Percentiles rank a stretch among this genome's conserved stretches.
phyloP scores from a whole-genome alignment of 2,113 vertebrate genomes.

The Vireo altiloquus region DNA sequence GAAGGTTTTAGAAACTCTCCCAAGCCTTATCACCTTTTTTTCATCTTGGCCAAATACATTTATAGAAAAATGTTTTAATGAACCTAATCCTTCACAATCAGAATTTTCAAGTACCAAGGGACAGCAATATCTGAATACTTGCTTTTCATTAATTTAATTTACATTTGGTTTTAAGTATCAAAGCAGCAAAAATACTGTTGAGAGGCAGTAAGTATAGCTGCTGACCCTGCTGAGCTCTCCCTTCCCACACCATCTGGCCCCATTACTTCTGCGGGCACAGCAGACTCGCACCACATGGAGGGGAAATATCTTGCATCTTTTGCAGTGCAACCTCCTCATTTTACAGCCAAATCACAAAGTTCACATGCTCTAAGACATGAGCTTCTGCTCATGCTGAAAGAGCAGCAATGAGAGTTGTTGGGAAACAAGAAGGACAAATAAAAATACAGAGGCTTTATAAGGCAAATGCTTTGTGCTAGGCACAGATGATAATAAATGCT shows the following conservation, averaged over 20 bases:
- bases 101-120: constrained; percentile 11
- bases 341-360: constrained; percentile 10
- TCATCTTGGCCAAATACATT: not conserved
- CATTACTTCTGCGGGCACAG: not conserved
- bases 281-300: not conserved
- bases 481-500: not conserved
- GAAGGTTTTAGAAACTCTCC: not conserved
- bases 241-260: constrained; percentile 48
- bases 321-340: not conserved
- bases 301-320: constrained; percentile 40
- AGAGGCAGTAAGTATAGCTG: constrained; percentile 8
- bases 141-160: constrained; percentile 45
- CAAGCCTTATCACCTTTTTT: not conserved
- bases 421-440: not conserved
- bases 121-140: not conserved
- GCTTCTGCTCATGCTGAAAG: constrained; percentile 23
- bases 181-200: constrained; percentile 20
- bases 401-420: not conserved
- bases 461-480: not conserved
- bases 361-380: constrained; percentile 14
- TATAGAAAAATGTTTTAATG: constrained; percentile 29
- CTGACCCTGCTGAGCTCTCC: constrained; percentile 41
- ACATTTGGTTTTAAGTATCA: not conserved
- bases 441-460: not conserved
- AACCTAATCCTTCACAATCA: constrained; percentile 39